Base-by-base conservation (phyloP, 2,888 invertebrate genomes). In the Pollenia angustigena region DNA sequence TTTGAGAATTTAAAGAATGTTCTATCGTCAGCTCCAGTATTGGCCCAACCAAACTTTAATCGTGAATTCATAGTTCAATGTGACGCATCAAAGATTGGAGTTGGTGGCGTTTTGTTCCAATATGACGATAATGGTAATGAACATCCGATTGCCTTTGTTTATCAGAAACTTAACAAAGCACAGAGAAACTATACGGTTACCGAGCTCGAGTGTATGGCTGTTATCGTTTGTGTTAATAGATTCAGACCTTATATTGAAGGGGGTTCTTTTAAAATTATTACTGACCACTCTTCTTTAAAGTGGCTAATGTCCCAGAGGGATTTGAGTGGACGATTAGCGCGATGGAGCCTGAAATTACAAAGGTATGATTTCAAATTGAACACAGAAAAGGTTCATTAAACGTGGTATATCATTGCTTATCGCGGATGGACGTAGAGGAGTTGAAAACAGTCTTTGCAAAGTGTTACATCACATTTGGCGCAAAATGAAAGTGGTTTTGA, bases 241-340 rank as follows among this genome's bases (percentile, higher is more conserved):
- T 86, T 88, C 44, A 52, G 84, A 23, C 62, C 84, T 0, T 85
- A 86, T 64, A 71, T 85, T n/a, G 85, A 88, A 50, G 90, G 90
- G 0, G 84, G 87, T 9, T 69, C 75, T n/a, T 89, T 89, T 60
- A 86, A 14, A 7, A 88, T 89, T 88, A 89, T 14, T 4, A 71
- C 71, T 0, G 48, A 66, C 46, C 48, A 66, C 14, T 48, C 66
- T 14, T 66, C 66, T 4, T 60, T 91, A 0, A 78, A 88, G 66
- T 91, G 90, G 89, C 79, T 91, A 0, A 80, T 89, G 83, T 85
- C 85, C 12, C 87, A 90, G 78, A 89, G 89, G 66, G 89, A 90
- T 44, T 89, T 90, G 2, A 83, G 79, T 16, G 71, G 90, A 85
- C 23, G 85, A 6, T 6, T 32, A 1, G 32, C 32, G 6, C 32